Evolutionary conservation across 1,140 invertebrate genomes (phyloP).

Genomic region (Euschistus heros): DNA sequence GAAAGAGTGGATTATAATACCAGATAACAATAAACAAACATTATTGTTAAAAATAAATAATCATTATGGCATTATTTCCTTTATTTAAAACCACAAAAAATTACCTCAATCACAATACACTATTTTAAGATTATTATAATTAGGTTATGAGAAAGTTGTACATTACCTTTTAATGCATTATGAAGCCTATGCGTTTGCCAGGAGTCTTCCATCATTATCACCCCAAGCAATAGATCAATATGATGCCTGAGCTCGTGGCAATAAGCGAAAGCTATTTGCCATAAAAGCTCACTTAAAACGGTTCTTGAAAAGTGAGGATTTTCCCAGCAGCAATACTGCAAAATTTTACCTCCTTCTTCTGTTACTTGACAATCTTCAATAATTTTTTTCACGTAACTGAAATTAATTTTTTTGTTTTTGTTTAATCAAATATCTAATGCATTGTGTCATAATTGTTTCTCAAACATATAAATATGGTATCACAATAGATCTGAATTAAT

Average conservation of each 20-base stretch:
- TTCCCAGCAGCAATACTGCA: conserved; percentile 93
- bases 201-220: conserved; percentile 84
- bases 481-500: too few relatives aligned
- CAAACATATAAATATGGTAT: too few relatives aligned
- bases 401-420: conserved; percentile 32
- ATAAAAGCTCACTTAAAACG: conserved; percentile 80
- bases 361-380: conserved; percentile 86
- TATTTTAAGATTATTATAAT: too few relatives aligned
- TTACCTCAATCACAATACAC: not conserved
- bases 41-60: not conserved
- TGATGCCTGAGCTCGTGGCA: conserved; percentile 88
- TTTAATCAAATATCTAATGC: too few relatives aligned
- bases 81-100: not conserved
- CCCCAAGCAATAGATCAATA: conserved; percentile 75
- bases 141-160: not conserved
- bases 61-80: not conserved
- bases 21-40: not conserved
- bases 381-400: conserved; percentile 85
- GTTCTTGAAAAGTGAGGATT: conserved; percentile 84
- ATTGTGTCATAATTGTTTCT: too few relatives aligned
- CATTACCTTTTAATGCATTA: conserved; percentile 73
- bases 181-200: conserved; percentile 90
- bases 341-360: conserved; percentile 78
- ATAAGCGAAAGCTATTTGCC: conserved; percentile 90
- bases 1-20: too few relatives aligned